Evolutionary conservation across 2,797 vertebrate genomes (phyloP).

Genomic region (Clarias laeviceps): DNA sequence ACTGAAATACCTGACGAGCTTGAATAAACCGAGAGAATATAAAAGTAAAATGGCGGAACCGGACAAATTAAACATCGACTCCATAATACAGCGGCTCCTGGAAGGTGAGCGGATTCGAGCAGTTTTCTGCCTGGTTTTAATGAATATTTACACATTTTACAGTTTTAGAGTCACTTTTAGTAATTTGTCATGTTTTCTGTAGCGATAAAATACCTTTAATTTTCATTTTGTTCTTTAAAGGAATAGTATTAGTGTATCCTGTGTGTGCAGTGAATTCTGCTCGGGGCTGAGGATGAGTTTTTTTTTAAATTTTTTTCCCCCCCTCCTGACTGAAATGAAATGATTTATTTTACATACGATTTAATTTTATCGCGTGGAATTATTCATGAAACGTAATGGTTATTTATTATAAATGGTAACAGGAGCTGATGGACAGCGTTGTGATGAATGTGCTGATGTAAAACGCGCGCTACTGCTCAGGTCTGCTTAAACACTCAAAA

Average conservation of each 20-base stretch:
- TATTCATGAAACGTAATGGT: neutral
- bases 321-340: too few species aligned
- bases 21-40: slow-evolving; percentile 70
- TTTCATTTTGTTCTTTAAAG: neutral
- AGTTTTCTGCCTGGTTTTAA: neutral
- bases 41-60: slow-evolving; percentile 83
- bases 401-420: neutral
- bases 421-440: neutral
- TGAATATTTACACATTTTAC: neutral
- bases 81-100: slow-evolving; percentile 84
- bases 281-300: neutral
- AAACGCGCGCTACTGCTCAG: neutral
- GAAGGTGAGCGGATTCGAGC: slow-evolving; percentile 71
- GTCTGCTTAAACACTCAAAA: neutral
- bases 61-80: slow-evolving; percentile 88
- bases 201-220: neutral
- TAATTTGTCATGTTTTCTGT: neutral
- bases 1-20: slow-evolving; percentile 64
- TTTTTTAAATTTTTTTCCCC: too few species aligned
- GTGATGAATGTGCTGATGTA: neutral
- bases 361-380: neutral
- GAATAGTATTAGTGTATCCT: neutral
- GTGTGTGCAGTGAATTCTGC: too few species aligned
- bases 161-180: neutral
- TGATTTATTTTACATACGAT: neutral